Percentiles rank a stretch among this genome's conserved stretches.
Evolutionary conservation across 2,113 vertebrate genomes (phyloP).

Genomic region (Calonectris borealis): DNA sequence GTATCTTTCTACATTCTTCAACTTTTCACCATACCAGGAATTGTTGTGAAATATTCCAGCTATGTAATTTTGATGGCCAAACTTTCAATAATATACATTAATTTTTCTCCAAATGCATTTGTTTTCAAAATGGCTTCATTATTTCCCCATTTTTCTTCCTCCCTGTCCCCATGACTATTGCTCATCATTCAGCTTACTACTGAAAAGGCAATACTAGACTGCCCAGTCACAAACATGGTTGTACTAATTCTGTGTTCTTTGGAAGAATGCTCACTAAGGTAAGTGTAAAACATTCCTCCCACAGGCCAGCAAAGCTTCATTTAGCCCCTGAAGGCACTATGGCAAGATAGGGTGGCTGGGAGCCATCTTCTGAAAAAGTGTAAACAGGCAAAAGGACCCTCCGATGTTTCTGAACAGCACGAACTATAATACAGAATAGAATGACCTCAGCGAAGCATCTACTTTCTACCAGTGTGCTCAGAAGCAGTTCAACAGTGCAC

Average conservation of each 20-base stretch:
- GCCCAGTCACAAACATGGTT: background rate
- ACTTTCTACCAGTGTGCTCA: background rate
- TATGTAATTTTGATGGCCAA: background rate
- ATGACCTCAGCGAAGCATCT: background rate
- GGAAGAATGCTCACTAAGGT: background rate
- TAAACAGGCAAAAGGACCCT: background rate
- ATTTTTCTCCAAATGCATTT: background rate
- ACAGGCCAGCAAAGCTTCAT: background rate
- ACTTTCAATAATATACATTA: background rate
- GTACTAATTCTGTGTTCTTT: background rate
- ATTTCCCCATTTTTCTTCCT: background rate
- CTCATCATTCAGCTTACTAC: background rate
- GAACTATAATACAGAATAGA: background rate
- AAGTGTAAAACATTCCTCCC: background rate
- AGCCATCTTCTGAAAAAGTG: background rate
- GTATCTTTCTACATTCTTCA: background rate
- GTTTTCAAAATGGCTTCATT: background rate
- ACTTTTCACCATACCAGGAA: background rate
- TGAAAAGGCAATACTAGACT: background rate
- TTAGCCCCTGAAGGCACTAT: background rate
- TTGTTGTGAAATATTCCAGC: background rate
- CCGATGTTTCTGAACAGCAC: background rate
- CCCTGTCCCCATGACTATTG: background rate
- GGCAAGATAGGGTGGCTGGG: background rate
- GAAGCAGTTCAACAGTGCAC: background rate